Conservation (phyloP, 2,797 vertebrate species). For the Ctenochaetus hawaiiensis region DNA sequence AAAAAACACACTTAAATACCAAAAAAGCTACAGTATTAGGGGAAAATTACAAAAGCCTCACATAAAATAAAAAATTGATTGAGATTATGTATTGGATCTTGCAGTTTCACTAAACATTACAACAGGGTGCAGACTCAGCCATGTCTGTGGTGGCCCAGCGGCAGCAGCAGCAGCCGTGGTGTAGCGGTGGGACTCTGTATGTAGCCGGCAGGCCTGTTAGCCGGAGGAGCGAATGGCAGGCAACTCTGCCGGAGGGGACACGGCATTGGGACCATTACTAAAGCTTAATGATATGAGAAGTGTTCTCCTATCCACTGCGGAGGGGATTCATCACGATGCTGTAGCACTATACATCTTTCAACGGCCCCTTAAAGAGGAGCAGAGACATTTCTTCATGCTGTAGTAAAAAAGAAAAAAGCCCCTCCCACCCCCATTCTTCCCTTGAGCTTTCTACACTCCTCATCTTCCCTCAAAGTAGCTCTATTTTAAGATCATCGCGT, state of each 20-base stretch:
- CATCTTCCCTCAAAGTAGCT: constrained; percentile 69
- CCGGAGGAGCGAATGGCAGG: constrained; percentile 66
- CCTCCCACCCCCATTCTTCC: constrained; percentile 48
- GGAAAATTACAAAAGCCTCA: constrained; percentile 1
- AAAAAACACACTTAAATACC: too few relatives aligned
- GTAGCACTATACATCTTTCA: constrained; percentile 76
- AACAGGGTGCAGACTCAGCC: not conserved
- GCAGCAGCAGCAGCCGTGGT: constrained; percentile 8
- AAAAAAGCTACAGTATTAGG: too few relatives aligned
- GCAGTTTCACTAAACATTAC: constrained; percentile 1
- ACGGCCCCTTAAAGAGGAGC: constrained; percentile 67
- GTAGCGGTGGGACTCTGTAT: constrained; percentile 2
- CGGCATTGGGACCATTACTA: constrained; percentile 78
- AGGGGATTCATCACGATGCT: constrained; percentile 75
- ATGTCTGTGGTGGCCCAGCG: not conserved
- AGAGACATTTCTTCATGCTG: constrained; percentile 64
- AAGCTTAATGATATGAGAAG: constrained; percentile 85
- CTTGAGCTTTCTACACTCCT: constrained; percentile 66
- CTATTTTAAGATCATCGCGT: constrained; percentile 67
- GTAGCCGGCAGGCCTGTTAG: constrained; percentile 63
- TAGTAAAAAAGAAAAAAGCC: constrained; percentile 47
- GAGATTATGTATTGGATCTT: not conserved
- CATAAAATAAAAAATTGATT: not conserved
- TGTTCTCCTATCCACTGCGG: constrained; percentile 64
- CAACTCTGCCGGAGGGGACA: constrained; percentile 59